Evolutionary conservation across 2,113 vertebrate genomes (phyloP).

Genomic region (human (Homo sapiens)): GRCh38 chr3:88627001-88627500

Average conservation of each 20-base stretch:
- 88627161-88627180: constrained; percentile 50
- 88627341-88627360: background rate
- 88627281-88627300: background rate
- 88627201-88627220: background rate
- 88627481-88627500: background rate
- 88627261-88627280: background rate
- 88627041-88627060: constrained; percentile 48
- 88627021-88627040: background rate
- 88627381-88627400: background rate
- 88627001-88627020: constrained; percentile 19
- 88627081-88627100: background rate
- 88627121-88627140: constrained; percentile 62
- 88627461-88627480: background rate
- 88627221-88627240: background rate
- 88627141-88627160: background rate
- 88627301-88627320: background rate
- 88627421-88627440: background rate
- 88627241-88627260: background rate
- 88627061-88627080: constrained; percentile 31
- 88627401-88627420: background rate
- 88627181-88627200: background rate
- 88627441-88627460: background rate
- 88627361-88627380: background rate
- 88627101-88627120: constrained; percentile 17
- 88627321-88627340: background rate